These are phyloP conservation scores for Chromoteleia sp. DNA, from an alignment of 2,888 invertebrate species.

Conservation along the genomic window DNA sequence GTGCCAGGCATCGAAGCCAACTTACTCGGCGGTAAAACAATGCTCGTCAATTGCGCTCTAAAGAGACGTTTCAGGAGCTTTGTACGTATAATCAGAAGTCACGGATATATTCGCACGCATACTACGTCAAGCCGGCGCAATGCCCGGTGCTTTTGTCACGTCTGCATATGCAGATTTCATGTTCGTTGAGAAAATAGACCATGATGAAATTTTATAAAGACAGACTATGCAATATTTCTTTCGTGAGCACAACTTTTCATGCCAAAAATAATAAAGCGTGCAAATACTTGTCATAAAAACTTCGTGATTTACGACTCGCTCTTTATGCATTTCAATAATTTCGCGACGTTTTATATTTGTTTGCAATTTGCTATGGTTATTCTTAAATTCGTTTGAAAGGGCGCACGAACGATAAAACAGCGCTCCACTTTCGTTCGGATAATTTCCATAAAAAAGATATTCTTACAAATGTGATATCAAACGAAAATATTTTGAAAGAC, in stretches of 20 bases:
- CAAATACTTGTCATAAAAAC: conserved; percentile 30
- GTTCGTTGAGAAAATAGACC: conserved; percentile 71
- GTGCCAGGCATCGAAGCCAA: conserved; percentile 37
- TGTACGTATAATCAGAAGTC: conserved; percentile 50
- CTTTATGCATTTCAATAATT: conserved; percentile 39
- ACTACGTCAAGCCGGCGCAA: conserved; percentile 28
- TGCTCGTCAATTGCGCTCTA: conserved; percentile 64
- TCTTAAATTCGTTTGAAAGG: conserved; percentile 3
- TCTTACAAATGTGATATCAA: no score
- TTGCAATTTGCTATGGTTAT: conserved; percentile 7
- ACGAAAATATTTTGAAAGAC: no score
- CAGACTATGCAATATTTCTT: conserved; percentile 46
- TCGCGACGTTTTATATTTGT: conserved; percentile 17
- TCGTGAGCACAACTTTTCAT: conserved; percentile 39
- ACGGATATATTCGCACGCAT: conserved; percentile 41
- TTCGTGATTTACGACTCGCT: conserved; percentile 23
- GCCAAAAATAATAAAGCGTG: conserved; percentile 53
- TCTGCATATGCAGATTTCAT: conserved; percentile 72
- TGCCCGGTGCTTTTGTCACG: conserved; percentile 60
- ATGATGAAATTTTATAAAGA: conserved; percentile 54
- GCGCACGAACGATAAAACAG: no score
- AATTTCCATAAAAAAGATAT: no score
- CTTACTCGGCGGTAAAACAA: conserved; percentile 62
- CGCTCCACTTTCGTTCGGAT: no score
- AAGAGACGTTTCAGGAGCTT: conserved; percentile 55